Conservation (phyloP, 2,888 invertebrate genomes). For the Criorhina ranunculi region DNA sequence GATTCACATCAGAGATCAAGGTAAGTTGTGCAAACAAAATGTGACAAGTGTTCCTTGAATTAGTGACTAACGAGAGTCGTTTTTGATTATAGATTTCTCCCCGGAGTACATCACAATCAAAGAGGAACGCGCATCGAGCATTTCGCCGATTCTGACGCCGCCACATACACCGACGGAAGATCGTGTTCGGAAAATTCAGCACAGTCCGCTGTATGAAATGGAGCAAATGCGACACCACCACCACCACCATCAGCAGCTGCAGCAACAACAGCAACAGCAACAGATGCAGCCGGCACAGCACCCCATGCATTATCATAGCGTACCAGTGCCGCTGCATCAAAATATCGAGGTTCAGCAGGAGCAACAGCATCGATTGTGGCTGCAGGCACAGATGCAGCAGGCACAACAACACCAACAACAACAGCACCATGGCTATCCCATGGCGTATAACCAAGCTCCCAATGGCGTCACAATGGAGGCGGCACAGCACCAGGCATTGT, state of each 20-base stretch:
- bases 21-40: slow-evolving; percentile 79
- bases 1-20: slow-evolving; percentile 83
- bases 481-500: slow-evolving; percentile 85
- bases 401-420: slow-evolving; percentile 77
- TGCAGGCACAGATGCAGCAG: slow-evolving; percentile 77
- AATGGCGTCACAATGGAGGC: slow-evolving; percentile 84
- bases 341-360: slow-evolving; percentile 77
- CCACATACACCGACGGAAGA: slow-evolving; percentile 90
- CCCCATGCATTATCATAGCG: slow-evolving; percentile 84
- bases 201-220: slow-evolving; percentile 79
- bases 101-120: slow-evolving; percentile 87
- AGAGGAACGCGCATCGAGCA: slow-evolving; percentile 86
- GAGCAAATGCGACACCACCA: slow-evolving; percentile 81
- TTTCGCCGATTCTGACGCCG: slow-evolving; percentile 88
- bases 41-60: slow-evolving; percentile 10
- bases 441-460: slow-evolving; percentile 77
- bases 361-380: slow-evolving; percentile 77
- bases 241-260: slow-evolving; percentile 70
- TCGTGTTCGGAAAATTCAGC: slow-evolving; percentile 77
- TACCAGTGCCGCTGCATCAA: slow-evolving; percentile 83
- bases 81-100: slow-evolving; percentile 85
- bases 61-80: slow-evolving; percentile 21
- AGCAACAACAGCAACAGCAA: slow-evolving; percentile 77
- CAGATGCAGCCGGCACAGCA: slow-evolving; percentile 72
- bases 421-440: slow-evolving; percentile 77